Base-by-base conservation (phyloP, 2,113 vertebrate genomes). In the Aptenodytes patagonicus region DNA sequence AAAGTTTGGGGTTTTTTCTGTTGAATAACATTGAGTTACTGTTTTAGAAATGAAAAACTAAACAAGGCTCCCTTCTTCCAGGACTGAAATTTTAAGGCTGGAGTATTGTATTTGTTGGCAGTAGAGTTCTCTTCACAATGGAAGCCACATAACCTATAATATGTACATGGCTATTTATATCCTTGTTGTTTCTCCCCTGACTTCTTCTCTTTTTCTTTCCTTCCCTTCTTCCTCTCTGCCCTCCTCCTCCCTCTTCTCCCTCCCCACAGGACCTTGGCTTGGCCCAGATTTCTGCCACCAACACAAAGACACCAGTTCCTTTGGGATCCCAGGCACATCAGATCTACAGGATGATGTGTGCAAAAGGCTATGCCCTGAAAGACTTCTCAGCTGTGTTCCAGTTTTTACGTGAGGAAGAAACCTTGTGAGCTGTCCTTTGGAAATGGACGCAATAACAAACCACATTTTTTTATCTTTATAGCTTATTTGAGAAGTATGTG, bases 301-400 rank as follows among this genome's bases (percentile, higher is more conserved):
- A 97, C 97, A 99, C 99, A 5, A 99, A 99, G 98, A 99, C 98
- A 55, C 99, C 99, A 3, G 98, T 99, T 89, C 98, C 98, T 49
- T 97, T 99, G 62, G 99, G 99, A 93, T 99, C 99, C 55, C 93
- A 99, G 51, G 98, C 99, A 76, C 99, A 99, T 97, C 99, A 99
- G 98, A 98, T 99, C 85, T 99, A 99, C 97, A 99, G 99, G 93
- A 98, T 99, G 98, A 99, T 99, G 99, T 99, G 99, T 93, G 98
- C 99, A 36, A 99, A 99, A 66, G 99, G 99, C 96, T 99, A 99
- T 83, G 98, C 99, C 90, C 97, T 96, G 97, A 99, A 99, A 98
- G 99, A 99, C 98, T 99, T 99, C 98, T 99, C 99, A 42, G 98
- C 99, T 3, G 99, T 99, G 82, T 99, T 99, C 98, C 99, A 99